Base-by-base conservation (phyloP, 2,113 vertebrate species). In the Poeciliopsis occidentalis region DNA sequence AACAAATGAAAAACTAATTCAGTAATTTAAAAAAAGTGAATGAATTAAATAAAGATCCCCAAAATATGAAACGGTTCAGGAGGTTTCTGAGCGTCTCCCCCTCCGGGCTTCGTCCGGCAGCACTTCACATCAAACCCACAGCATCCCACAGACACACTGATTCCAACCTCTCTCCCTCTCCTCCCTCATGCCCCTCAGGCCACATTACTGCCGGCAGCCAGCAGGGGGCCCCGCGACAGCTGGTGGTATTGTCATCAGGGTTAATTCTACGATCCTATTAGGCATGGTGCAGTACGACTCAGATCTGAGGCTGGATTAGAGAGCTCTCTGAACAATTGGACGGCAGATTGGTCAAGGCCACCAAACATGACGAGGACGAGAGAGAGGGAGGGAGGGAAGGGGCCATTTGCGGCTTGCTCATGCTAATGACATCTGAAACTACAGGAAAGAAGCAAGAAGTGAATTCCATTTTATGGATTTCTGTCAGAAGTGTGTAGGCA, bases 191-290 rank as follows among this genome's bases (percentile, higher is more conserved):
- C 88, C 90, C 86, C 39, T 85, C 69, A 86, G 86, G 72, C 19
- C 83, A 89, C 89, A 90, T 70, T 94, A 89, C 90, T 82, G 82
- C 88, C 77, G 76, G 86, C 86, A 79, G 83, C 94, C 94, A 95
- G 94, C 94, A 93, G 93, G 90, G 89, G 89, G 93, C 93, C 85
- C 94, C 93, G 89, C 91, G 94, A 95, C 94, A 94, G 92, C 91
- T 95, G 94, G 95, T 88, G 91, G 94, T 93, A 95, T 95, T 92
- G 94, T 95, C 95, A 87, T 92, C 92, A 91, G 93, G 94, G 96
- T 95, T 96, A 96, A 97, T 96, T 94, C 95, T 92, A 85, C 88
- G 95, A 99, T 98, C 98, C 96, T 97, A 98, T 99, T 98, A 95
- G 89, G 88, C 92, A 26, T 37, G 76, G 88, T 80, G 91, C 95